These are phyloP conservation scores for Sebastes iracundus DNA, from an alignment of 2,797 vertebrate species.

Conservation along the genomic window DNA sequence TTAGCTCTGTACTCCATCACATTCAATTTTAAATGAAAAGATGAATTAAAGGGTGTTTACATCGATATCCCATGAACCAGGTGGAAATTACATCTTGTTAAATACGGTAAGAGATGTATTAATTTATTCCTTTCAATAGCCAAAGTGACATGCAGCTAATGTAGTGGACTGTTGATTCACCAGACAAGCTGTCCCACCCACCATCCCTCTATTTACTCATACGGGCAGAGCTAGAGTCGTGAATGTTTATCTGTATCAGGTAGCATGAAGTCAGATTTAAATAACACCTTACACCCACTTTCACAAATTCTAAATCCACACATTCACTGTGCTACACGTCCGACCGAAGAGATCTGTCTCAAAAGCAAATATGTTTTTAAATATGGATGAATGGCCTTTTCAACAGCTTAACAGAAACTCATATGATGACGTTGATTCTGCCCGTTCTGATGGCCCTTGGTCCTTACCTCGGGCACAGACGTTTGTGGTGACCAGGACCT, in stretches of 20 bases:
- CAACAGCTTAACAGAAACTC: background rate
- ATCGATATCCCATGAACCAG: background rate
- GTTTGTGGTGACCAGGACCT: conserved; percentile 96
- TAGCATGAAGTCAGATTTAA: background rate
- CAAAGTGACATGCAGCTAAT: background rate
- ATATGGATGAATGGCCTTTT: background rate
- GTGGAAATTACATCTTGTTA: background rate
- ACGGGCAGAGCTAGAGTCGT: background rate
- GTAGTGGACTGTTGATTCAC: background rate
- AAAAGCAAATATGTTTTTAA: background rate
- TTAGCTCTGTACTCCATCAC: background rate
- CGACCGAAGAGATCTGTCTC: background rate
- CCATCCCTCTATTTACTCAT: too few relatives aligned
- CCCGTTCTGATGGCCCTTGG: background rate
- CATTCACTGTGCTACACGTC: background rate
- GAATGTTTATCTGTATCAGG: background rate
- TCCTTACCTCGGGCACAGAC: conserved; percentile 88
- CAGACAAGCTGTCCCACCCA: background rate
- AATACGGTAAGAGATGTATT: background rate
- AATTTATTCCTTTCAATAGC: background rate
- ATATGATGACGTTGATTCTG: background rate
- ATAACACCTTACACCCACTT: background rate
- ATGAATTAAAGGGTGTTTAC: background rate
- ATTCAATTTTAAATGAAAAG: background rate
- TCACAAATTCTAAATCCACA: background rate